Base-by-base conservation (phyloP, 1,140 invertebrate genomes). In the Hyphantria cunea region DNA sequence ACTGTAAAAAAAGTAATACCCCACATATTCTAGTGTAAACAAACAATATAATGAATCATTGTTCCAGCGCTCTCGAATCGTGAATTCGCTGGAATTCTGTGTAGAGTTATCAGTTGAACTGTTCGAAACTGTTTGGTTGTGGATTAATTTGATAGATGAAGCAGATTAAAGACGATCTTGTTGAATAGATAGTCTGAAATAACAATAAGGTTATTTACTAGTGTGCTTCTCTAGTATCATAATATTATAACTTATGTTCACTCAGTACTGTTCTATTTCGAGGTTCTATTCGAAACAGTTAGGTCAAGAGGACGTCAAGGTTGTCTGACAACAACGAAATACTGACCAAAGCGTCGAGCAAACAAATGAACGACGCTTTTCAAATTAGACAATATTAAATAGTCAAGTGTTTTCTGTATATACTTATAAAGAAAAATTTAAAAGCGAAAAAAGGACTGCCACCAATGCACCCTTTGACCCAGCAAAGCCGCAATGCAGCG, bases 401-500 rank as follows among this genome's bases (percentile, higher is more conserved):
- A 6, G 14, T 39, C 8, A 11, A 15, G 31, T 42, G 51, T 49
- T 59, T 65, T 37, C 51, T 51, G n/a, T n/a, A n/a, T 31, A 58
- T 39, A 4, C 44, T 1, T 56, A 15, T 15, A 32, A 15, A 48
- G 31, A 50, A 61, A 63, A 51, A 31, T 47, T 54, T 17, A 53
- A 41, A 62, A 77, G 69, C 70, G 76, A 80, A 68, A 73, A 70
- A 44, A 64, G 67, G 72, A 67, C 67, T 65, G 45, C 76, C 70
- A 68, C 66, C 75, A 81, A 68, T 84, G 76, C 78, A 81, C 78
- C 1, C 75, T 80, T 66, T 84, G 74, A 78, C 74, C 79, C 68
- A 62, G 47, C 56, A 74, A 58, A 78, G 55, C 85, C 82, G 84
- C 85, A 88, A 75, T 88, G 85, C 84, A 84, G 80, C 61, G 58